Base-by-base conservation (phyloP, 1,140 invertebrate species). In the Cotesia vestalis region DNA sequence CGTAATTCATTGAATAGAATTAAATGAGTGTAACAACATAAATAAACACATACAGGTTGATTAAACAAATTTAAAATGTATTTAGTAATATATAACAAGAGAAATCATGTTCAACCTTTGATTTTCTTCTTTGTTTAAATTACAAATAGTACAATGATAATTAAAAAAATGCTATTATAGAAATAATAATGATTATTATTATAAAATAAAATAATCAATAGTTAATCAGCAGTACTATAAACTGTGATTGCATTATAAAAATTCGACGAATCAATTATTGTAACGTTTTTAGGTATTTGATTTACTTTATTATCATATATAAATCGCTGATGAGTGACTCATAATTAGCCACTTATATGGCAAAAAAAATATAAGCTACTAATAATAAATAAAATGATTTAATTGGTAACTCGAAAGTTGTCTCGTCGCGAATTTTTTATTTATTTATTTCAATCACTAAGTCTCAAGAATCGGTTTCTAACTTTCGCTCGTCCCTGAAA, bases 401-500 rank as follows among this genome's bases (percentile, higher is more conserved):
- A 20, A 20, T 57, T 57, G 12, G n/a, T 57, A 6, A 61, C 34
- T 9, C 2, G n/a, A 61, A 61, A 14, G 12, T 55, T 55, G 17
- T 14, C 27, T 2, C 27, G 27, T 27, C 27, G 53, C 53, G n/a
- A 55, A 55, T 14, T 55, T 14, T 12, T 55, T 55, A 12, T 52
- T 52, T 8, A 8, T n/a, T 4, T 55, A 12, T 14, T 59, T 34
- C 57, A 59, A 59, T 59, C 17, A 27, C n/a, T 35, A 62, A 6
- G 36, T 62, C 27, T 51, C 63, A 8, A 9, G 35, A 38, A 20
- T 66, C 17, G 63, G 63, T 66, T 66, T 66, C 63, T 66, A 66
- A 66, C 63, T 66, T 66, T 66, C 63, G 63, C 63, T 40, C 38
- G 63, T 66, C 63, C 63, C 63, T 66, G 63, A 66, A 66, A 66